These are phyloP conservation scores for Cherax destructor DNA, from an alignment of 1,140 invertebrate species.

Conservation along the genomic window DNA sequence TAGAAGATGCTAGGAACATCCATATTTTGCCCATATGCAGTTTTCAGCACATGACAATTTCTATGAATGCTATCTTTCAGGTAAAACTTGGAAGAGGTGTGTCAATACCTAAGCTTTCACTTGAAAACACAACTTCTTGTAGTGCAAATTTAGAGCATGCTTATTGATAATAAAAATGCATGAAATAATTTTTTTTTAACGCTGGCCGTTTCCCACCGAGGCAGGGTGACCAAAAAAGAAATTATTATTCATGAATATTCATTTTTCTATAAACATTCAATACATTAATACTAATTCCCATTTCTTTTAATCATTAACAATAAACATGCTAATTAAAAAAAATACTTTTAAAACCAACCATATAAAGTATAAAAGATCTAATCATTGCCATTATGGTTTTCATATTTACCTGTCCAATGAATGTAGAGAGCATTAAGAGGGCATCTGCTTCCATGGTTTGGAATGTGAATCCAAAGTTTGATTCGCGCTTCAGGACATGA, in stretches of 20 bases:
- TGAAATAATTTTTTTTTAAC: too few relatives aligned
- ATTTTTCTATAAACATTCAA: too few relatives aligned
- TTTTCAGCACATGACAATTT: too few relatives aligned
- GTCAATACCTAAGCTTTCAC: not conserved
- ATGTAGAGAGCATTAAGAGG: constrained; percentile 84
- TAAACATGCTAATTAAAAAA: not conserved
- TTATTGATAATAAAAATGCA: not conserved
- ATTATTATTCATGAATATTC: not conserved
- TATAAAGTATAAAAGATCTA: not conserved
- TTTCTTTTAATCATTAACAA: not conserved
- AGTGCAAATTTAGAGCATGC: not conserved
- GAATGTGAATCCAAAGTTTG: constrained; percentile 86
- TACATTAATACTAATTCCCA: not conserved
- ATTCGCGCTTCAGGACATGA: constrained; percentile 80
- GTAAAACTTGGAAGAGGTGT: too few relatives aligned
- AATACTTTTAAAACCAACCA: not conserved
- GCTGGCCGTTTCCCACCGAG: too few relatives aligned
- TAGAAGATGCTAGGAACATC: too few relatives aligned
- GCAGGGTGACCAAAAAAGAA: too few relatives aligned
- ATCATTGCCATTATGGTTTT: not conserved
- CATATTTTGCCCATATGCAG: too few relatives aligned
- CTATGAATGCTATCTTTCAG: too few relatives aligned
- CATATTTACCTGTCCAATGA: constrained; percentile 71
- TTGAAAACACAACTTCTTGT: not conserved
- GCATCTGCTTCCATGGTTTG: constrained; percentile 83